These are phyloP conservation scores for Chaetodon trifasciatus DNA, from an alignment of 2,797 vertebrate genomes.

Conservation along the genomic window DNA sequence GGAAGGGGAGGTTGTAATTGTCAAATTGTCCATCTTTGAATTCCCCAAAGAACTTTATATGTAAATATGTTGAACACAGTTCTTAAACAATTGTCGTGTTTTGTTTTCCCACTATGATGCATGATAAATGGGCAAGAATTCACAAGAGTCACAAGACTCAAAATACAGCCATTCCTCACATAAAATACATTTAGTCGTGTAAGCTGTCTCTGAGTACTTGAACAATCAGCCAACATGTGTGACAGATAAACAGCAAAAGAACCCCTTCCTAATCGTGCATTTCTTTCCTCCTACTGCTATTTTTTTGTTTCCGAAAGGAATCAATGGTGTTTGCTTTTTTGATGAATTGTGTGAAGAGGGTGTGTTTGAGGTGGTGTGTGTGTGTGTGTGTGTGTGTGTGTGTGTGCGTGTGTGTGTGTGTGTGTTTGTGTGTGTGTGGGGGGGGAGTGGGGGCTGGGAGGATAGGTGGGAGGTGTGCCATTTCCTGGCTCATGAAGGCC, in stretches of 20 bases:
- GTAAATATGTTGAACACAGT: conserved; percentile 76
- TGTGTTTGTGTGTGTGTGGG: conserved; percentile 11
- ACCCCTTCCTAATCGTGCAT: conserved; percentile 18
- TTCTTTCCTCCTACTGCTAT: conserved; percentile 11
- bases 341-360: conserved; percentile 52
- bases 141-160: conserved; percentile 41
- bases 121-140: conserved; percentile 61
- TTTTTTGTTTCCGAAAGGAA: conserved; percentile 29
- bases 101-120: conserved; percentile 24
- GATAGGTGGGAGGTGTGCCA: conserved; percentile 70
- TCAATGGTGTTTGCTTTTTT: conserved; percentile 58
- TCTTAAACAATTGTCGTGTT: conserved; percentile 42
- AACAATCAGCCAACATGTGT: background rate
- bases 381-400: conserved; percentile 12
- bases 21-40: conserved; percentile 81
- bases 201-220: conserved; percentile 29
- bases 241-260: conserved; percentile 41
- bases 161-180: conserved; percentile 15
- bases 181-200: conserved; percentile 22
- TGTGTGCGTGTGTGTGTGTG: conserved; percentile 14
- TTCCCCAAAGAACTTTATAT: conserved; percentile 80
- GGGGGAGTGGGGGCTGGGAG: conserved; percentile 15
- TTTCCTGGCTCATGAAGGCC: conserved; percentile 81
- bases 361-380: background rate
- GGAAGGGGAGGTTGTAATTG: conserved; percentile 60